phyloP scores from a whole-genome alignment of 2,888 invertebrate species.

The Hyposoter dolosus region DNA sequence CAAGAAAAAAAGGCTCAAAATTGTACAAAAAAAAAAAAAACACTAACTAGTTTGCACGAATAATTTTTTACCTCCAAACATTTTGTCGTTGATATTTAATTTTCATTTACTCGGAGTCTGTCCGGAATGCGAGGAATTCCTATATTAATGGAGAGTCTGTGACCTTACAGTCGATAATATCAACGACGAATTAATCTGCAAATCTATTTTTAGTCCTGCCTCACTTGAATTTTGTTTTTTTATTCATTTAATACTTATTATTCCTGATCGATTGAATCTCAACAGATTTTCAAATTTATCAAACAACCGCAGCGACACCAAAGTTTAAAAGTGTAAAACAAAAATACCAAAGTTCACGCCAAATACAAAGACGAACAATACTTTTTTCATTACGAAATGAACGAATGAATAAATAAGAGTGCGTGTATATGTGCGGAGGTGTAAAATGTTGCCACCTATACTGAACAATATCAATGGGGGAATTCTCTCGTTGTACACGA shows the following conservation, averaged over 20 bases:
- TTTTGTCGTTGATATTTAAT: background rate
- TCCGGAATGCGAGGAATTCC: background rate
- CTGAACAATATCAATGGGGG: slow-evolving; percentile 83
- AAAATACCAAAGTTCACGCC: slow-evolving; percentile 32
- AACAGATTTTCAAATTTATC: background rate
- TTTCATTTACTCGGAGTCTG: background rate
- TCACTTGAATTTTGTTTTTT: background rate
- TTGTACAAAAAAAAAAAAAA: background rate
- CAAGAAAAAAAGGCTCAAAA: no score
- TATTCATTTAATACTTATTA: background rate
- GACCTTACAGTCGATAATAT: background rate
- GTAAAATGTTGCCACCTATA: slow-evolving; percentile 82
- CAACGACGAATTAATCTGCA: background rate
- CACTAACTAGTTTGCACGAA: background rate
- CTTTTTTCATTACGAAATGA: slow-evolving; percentile 4
- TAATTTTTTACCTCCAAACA: background rate
- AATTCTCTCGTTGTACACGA: slow-evolving; percentile 82
- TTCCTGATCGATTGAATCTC: background rate
- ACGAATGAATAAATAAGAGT: slow-evolving; percentile 30
- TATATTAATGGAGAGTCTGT: background rate
- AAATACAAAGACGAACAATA: slow-evolving; percentile 5
- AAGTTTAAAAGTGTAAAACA: slow-evolving; percentile 12
- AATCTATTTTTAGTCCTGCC: background rate
- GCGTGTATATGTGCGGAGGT: slow-evolving; percentile 27
- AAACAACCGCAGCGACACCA: background rate